A percentile compares a stretch with the other conserved stretches of the same genome.
Evolutionary conservation across 2,888 invertebrate species (phyloP).

Genomic region (Drosophila austrosaltans): DNA sequence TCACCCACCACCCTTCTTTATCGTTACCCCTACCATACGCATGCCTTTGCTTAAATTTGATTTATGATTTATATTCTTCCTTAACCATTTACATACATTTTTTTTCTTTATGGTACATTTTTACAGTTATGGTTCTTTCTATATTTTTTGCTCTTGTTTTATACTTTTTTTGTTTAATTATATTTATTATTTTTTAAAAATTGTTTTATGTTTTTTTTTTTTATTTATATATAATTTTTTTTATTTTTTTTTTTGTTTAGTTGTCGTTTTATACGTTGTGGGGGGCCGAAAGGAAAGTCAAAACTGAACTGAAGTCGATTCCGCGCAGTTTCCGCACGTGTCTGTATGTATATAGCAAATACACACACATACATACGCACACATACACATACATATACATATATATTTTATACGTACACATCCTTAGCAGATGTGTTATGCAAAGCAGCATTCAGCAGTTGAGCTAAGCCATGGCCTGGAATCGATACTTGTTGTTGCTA

Average conservation of each 20-base stretch:
- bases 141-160: neutral
- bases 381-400: slow-evolving; percentile 16
- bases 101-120: slow-evolving; percentile 13
- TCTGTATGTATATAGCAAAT: slow-evolving; percentile 59
- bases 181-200: neutral
- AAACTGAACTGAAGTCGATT: slow-evolving; percentile 49
- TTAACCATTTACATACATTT: slow-evolving; percentile 20
- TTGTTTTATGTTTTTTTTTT: neutral
- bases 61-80: slow-evolving; percentile 21
- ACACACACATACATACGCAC: slow-evolving; percentile 29
- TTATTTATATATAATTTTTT: neutral
- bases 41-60: slow-evolving; percentile 9
- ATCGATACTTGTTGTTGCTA: slow-evolving; percentile 72
- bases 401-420: slow-evolving; percentile 21
- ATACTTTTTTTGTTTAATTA: neutral
- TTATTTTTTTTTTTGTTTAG: neutral
- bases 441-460: slow-evolving; percentile 46
- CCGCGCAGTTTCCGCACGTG: slow-evolving; percentile 55
- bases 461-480: slow-evolving; percentile 58
- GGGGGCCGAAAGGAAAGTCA: slow-evolving; percentile 26
- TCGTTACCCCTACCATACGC: neutral
- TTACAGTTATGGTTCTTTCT: neutral
- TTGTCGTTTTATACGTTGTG: slow-evolving; percentile 17
- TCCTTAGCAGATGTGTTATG: slow-evolving; percentile 51
- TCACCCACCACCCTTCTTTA: slow-evolving; percentile 25